phyloP scores from a whole-genome alignment of 1,140 invertebrate species.

The Piezodorus guildinii region DNA sequence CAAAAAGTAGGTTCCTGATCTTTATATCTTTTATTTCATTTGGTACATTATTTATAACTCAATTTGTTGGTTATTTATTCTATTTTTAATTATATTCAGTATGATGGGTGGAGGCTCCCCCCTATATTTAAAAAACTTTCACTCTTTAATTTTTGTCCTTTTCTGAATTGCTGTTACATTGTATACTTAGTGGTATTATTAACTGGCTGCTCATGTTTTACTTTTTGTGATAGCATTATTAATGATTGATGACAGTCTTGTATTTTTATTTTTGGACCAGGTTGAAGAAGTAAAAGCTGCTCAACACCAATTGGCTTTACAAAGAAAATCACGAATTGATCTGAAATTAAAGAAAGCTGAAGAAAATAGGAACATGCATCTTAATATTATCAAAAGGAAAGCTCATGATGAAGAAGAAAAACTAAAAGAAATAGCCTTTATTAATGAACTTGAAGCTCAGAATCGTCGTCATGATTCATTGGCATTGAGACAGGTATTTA shows the following conservation, averaged over 20 bases:
- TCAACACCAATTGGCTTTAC: slow-evolving; percentile 73
- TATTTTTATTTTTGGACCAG: slow-evolving; percentile 28
- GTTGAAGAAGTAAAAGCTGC: slow-evolving; percentile 82
- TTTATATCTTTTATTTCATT: no score
- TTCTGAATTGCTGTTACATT: neutral
- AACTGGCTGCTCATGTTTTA: neutral
- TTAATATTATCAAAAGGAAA: slow-evolving; percentile 77
- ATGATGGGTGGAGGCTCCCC: no score
- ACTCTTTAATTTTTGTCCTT: neutral
- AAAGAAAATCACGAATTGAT: slow-evolving; percentile 73
- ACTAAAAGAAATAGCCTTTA: slow-evolving; percentile 93
- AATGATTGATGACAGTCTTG: neutral
- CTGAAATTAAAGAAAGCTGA: slow-evolving; percentile 77
- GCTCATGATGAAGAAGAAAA: slow-evolving; percentile 97
- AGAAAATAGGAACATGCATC: slow-evolving; percentile 72
- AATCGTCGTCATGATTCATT: slow-evolving; percentile 86
- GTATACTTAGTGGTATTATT: neutral
- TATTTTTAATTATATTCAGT: no score
- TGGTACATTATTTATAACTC: neutral
- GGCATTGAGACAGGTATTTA: slow-evolving; percentile 50
- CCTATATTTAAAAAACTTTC: neutral
- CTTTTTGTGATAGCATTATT: neutral
- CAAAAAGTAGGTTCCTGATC: slow-evolving; percentile 47
- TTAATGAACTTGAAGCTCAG: slow-evolving; percentile 89
- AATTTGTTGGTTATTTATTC: neutral